Evolutionary conservation across 2,888 invertebrate genomes (phyloP).

Genomic region (Gymnoscelis rufifasciata): DNA sequence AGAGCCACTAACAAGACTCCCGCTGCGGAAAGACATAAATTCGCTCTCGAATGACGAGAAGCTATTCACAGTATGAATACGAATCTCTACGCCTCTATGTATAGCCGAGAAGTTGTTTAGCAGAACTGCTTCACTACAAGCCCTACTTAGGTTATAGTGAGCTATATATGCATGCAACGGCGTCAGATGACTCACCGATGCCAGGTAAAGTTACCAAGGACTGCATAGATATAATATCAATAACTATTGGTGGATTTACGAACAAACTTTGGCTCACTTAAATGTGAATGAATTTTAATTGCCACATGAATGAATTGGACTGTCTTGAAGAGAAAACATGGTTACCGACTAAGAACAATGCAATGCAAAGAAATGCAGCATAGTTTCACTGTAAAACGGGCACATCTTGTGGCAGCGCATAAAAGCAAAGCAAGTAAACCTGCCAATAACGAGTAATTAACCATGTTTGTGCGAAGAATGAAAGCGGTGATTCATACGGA

Average conservation of each 20-base stretch:
- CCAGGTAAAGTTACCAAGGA: not conserved
- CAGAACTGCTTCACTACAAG: constrained; percentile 3
- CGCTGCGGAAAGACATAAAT: constrained; percentile 45
- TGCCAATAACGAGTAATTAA: constrained; percentile 43
- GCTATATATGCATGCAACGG: constrained; percentile 36
- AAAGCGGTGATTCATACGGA: constrained; percentile 66
- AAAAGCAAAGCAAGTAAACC: constrained; percentile 33
- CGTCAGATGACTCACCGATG: constrained; percentile 59
- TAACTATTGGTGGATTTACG: too few relatives aligned
- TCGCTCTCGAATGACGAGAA: constrained; percentile 36
- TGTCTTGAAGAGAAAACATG: not conserved
- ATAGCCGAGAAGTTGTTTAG: constrained; percentile 19
- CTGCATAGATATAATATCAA: not conserved
- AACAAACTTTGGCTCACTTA: too few relatives aligned
- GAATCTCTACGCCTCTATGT: constrained; percentile 16
- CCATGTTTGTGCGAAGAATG: constrained; percentile 55
- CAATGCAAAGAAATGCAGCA: constrained; percentile 23
- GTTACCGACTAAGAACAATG: constrained; percentile 14
- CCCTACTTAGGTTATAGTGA: constrained; percentile 1
- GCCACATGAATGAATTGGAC: not conserved
- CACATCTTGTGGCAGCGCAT: constrained; percentile 31
- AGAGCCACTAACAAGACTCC: constrained; percentile 40
- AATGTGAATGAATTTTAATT: too few relatives aligned
- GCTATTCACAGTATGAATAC: constrained; percentile 22
- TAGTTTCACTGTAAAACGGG: constrained; percentile 34